phyloP scores from a whole-genome alignment of 2,113 vertebrate species.

The Eulemur rufifrons region DNA sequence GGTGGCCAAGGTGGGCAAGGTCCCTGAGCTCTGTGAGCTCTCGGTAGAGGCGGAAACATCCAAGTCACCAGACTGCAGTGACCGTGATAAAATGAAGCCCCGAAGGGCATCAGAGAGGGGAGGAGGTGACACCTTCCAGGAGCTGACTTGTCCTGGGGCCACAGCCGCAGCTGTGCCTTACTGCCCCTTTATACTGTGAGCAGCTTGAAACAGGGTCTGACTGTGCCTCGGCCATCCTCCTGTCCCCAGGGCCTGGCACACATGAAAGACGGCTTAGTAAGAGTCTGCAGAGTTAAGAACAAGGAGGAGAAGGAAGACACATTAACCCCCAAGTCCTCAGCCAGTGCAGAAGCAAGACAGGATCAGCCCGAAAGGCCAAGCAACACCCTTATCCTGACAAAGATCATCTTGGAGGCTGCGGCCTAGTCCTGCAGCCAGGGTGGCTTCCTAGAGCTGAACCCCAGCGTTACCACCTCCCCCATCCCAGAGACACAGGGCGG shows the following conservation, averaged over 20 bases:
- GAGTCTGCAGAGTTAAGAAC: not conserved
- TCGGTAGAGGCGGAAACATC: not conserved
- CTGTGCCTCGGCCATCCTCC: not conserved
- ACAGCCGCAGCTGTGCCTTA: not conserved
- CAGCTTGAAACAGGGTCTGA: not conserved
- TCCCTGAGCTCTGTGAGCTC: not conserved
- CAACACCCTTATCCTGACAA: not conserved
- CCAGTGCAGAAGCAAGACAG: not conserved
- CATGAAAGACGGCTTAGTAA: not conserved
- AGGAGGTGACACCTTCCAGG: not conserved
- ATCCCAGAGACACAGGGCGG: not conserved
- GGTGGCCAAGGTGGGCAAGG: no score
- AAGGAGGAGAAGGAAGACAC: not conserved
- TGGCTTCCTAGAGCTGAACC: not conserved
- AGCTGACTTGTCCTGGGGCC: accelerated
- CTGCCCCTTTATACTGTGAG: not conserved
- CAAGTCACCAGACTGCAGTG: not conserved
- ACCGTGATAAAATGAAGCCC: not conserved
- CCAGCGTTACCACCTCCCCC: not conserved
- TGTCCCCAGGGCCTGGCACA: not conserved
- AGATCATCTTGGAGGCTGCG: not conserved
- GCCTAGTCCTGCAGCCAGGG: not conserved
- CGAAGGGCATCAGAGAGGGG: no score
- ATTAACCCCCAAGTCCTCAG: not conserved
- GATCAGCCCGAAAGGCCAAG: not conserved